Percentiles rank a stretch among this genome's conserved stretches.
Evolutionary conservation across 2,113 vertebrate species (phyloP).

Genomic region (Cynopterus brachyotis): DNA sequence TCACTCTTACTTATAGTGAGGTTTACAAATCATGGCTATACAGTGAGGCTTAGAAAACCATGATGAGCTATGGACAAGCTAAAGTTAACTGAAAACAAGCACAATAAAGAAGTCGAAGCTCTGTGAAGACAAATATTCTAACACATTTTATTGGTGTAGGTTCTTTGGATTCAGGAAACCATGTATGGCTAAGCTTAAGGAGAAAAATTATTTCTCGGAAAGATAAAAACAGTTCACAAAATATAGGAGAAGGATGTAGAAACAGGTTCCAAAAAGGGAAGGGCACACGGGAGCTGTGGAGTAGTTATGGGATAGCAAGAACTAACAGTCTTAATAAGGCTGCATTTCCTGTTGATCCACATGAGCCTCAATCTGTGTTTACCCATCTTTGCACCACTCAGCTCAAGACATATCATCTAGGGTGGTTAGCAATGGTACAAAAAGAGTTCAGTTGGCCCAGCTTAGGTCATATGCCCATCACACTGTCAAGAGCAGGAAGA

Average conservation of each 20-base stretch:
- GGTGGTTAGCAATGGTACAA: neutral
- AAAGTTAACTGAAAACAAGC: neutral
- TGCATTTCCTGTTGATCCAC: neutral
- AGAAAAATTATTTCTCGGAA: neutral
- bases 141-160: neutral
- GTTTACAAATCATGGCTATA: fast-evolving
- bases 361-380: neutral
- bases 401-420: neutral
- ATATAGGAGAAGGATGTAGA: neutral
- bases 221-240: neutral
- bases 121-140: neutral
- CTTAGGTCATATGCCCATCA: neutral
- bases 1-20: neutral
- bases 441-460: neutral
- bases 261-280: neutral
- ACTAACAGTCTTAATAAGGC: neutral
- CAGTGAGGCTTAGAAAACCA: neutral
- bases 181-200: neutral
- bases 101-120: neutral
- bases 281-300: neutral
- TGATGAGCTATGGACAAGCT: neutral
- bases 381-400: neutral
- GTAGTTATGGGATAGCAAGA: neutral
- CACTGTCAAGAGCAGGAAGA: neutral
- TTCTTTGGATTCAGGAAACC: neutral